Conservation (phyloP, 2,113 vertebrate species). For the Myiozetetes cayanensis region DNA sequence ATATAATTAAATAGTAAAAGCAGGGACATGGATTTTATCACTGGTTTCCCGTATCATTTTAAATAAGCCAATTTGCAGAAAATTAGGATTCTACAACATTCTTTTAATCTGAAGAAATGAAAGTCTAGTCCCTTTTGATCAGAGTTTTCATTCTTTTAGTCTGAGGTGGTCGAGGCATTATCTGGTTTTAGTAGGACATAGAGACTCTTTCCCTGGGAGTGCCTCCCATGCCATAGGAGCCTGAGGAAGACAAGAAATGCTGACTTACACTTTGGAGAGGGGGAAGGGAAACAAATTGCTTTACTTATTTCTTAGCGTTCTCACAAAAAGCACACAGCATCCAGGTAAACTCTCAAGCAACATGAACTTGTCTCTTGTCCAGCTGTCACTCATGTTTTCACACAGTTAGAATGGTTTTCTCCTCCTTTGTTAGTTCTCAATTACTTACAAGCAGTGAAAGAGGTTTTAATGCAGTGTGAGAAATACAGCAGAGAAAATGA, state of each 20-base stretch:
- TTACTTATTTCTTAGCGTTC: not conserved
- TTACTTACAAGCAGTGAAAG: conserved; percentile 28
- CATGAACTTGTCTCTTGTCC: not conserved
- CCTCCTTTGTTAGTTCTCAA: not conserved
- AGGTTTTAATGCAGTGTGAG: conserved; percentile 12
- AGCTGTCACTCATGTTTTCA: not conserved
- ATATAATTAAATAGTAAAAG: not conserved
- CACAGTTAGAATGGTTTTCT: not conserved
- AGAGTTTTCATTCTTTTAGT: not conserved
- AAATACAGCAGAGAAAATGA: not conserved
- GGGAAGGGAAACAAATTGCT: not conserved
- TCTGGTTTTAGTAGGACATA: not conserved
- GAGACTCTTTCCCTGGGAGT: not conserved
- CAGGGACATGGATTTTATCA: not conserved
- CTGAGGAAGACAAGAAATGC: not conserved
- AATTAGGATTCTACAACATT: not conserved
- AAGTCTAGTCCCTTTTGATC: not conserved
- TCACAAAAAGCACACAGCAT: not conserved
- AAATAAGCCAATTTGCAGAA: not conserved
- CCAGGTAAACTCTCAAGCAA: not conserved
- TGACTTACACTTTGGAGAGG: not conserved
- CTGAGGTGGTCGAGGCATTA: not conserved
- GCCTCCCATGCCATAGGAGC: not conserved
- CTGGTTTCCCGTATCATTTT: not conserved
- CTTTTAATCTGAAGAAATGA: not conserved